Evolutionary conservation across 2,888 invertebrate genomes (phyloP).

Genomic region (Escarpia spicata): DNA sequence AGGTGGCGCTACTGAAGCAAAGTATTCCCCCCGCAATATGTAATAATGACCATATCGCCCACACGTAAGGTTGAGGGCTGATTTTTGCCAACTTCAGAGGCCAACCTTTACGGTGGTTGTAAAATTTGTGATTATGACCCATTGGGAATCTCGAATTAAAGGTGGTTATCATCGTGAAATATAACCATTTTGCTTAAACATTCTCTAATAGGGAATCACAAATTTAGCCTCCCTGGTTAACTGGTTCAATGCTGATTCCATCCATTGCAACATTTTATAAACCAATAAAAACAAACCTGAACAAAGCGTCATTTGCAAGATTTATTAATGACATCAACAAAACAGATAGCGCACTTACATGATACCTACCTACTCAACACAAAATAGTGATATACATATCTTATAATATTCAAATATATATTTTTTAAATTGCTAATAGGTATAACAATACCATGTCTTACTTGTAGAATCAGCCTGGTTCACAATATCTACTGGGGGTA

Average conservation of each 20-base stretch:
- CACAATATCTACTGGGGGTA: neutral
- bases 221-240: neutral
- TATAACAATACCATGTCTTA: neutral
- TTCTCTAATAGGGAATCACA: neutral
- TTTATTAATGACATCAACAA: neutral
- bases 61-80: no score
- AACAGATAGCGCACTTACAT: neutral
- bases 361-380: neutral
- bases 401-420: neutral
- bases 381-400: neutral
- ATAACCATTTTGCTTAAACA: neutral
- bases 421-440: neutral
- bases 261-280: neutral
- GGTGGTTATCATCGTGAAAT: no score
- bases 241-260: neutral
- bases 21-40: no score
- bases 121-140: no score
- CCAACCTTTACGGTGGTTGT: no score
- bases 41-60: no score
- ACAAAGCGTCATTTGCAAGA: neutral
- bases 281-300: neutral
- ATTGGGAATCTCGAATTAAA: no score
- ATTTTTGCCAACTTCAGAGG: no score
- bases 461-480: neutral
- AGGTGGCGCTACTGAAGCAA: no score